These are phyloP conservation scores for Cyanistes caeruleus DNA, from an alignment of 2,113 vertebrate genomes.

Conservation along the genomic window DNA sequence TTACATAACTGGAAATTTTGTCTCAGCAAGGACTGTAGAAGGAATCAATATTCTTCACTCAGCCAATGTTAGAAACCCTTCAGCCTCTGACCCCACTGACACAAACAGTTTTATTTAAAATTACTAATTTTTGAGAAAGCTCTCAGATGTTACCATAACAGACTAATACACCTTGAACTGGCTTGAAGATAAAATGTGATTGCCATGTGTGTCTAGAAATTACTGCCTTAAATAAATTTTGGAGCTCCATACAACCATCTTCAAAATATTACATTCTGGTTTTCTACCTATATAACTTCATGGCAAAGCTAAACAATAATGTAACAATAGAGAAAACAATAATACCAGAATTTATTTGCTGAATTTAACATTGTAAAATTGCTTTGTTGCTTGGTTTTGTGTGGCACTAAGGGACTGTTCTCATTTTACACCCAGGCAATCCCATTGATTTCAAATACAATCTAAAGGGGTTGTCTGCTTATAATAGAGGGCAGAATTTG, in stretches of 20 bases:
- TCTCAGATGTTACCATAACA: conserved; percentile 6
- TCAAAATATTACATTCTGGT: neutral
- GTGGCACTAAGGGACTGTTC: conserved; percentile 38
- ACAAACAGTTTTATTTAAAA: conserved; percentile 44
- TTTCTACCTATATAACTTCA: conserved; percentile 30
- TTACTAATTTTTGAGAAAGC: conserved; percentile 41
- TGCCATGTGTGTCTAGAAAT: conserved; percentile 20
- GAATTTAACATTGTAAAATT: conserved; percentile 48
- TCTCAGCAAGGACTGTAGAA: neutral
- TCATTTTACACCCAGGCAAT: conserved; percentile 65
- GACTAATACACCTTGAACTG: conserved; percentile 28
- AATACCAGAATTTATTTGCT: conserved; percentile 35
- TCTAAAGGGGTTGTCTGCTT: conserved; percentile 60
- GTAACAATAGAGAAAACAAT: conserved; percentile 12
- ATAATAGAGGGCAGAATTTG: conserved; percentile 69
- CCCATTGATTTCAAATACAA: conserved; percentile 63
- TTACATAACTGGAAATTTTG: neutral
- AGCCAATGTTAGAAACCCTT: neutral
- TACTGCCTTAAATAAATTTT: conserved; percentile 34
- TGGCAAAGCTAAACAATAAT: conserved; percentile 40
- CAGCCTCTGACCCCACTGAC: neutral
- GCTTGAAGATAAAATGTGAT: conserved; percentile 23
- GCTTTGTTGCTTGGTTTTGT: conserved; percentile 56
- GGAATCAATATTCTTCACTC: neutral
- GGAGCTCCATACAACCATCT: conserved; percentile 6